phyloP scores from a whole-genome alignment of 2,888 invertebrate species.

The Cantharis flavilabris region DNA sequence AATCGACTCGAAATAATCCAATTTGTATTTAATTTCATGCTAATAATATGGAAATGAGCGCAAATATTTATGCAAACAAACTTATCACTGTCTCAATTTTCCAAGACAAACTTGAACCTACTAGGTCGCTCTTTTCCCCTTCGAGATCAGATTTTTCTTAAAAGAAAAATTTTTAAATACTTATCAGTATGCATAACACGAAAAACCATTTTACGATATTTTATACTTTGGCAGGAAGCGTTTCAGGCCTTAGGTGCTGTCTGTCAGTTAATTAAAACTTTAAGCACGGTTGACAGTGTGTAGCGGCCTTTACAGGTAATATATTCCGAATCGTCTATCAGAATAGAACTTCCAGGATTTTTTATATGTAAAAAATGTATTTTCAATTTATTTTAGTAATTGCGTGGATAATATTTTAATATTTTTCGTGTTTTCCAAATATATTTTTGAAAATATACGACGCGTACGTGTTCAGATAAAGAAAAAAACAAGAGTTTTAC shows the following conservation, averaged over 20 bases:
- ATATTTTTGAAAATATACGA: background rate
- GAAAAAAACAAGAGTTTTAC: background rate
- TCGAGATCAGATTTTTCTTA: background rate
- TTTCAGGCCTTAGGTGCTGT: background rate
- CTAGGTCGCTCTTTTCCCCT: background rate
- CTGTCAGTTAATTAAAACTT: background rate
- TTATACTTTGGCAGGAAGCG: background rate
- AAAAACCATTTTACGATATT: background rate
- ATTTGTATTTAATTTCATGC: constrained; percentile 11
- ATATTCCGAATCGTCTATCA: background rate
- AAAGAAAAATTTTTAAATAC: background rate
- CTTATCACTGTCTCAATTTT: background rate
- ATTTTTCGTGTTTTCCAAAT: background rate
- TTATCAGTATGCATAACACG: background rate
- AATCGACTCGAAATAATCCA: background rate
- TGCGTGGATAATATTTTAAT: background rate
- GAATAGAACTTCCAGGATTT: background rate
- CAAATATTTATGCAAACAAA: constrained; percentile 7
- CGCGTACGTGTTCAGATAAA: background rate
- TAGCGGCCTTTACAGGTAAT: background rate
- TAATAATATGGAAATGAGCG: constrained; percentile 4
- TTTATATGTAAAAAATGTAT: background rate
- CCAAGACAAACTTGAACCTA: background rate
- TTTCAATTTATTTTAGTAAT: background rate
- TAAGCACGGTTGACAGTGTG: background rate